phyloP scores from a whole-genome alignment of 2,888 invertebrate genomes.

The Acleris sparsana region DNA sequence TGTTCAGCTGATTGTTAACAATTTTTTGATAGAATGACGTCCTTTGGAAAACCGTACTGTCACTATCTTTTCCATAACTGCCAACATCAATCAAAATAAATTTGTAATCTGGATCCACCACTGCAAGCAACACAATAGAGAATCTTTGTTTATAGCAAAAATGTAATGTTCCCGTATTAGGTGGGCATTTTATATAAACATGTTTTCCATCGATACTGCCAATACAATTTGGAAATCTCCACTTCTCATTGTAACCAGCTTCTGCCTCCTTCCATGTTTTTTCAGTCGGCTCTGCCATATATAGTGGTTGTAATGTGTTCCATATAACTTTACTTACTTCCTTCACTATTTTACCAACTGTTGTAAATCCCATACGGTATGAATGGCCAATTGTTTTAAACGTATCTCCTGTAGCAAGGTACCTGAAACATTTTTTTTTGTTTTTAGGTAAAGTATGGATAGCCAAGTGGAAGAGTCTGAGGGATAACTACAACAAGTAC shows the following conservation, averaged over 20 bases:
- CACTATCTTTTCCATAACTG: slow-evolving; percentile 15
- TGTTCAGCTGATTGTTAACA: slow-evolving; percentile 14
- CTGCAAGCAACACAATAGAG: slow-evolving; percentile 28
- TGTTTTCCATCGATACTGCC: slow-evolving; percentile 41
- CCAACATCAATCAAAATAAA: slow-evolving; percentile 22
- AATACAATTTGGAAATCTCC: slow-evolving; percentile 40
- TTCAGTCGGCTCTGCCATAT: slow-evolving; percentile 37
- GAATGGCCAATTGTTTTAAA: slow-evolving; percentile 33
- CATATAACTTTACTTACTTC: slow-evolving; percentile 37
- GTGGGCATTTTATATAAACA: slow-evolving; percentile 37
- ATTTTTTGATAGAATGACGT: slow-evolving; percentile 11
- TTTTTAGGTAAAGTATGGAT: slow-evolving; percentile 37
- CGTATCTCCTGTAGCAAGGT: slow-evolving; percentile 35
- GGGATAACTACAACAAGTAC: slow-evolving; percentile 43
- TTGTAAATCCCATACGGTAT: slow-evolving; percentile 36
- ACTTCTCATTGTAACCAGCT: slow-evolving; percentile 30
- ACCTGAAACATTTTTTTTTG: slow-evolving; percentile 27
- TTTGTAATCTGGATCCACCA: slow-evolving; percentile 27
- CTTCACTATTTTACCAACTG: slow-evolving; percentile 35
- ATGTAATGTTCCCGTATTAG: neutral
- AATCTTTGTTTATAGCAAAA: neutral
- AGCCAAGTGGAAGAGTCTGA: slow-evolving; percentile 43
- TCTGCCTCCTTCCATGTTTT: slow-evolving; percentile 35
- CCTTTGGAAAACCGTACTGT: slow-evolving; percentile 20
- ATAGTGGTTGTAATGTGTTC: slow-evolving; percentile 35